Base-by-base conservation (phyloP, 92 coral and sea anemone genomes). In the Porites divaricata region DNA sequence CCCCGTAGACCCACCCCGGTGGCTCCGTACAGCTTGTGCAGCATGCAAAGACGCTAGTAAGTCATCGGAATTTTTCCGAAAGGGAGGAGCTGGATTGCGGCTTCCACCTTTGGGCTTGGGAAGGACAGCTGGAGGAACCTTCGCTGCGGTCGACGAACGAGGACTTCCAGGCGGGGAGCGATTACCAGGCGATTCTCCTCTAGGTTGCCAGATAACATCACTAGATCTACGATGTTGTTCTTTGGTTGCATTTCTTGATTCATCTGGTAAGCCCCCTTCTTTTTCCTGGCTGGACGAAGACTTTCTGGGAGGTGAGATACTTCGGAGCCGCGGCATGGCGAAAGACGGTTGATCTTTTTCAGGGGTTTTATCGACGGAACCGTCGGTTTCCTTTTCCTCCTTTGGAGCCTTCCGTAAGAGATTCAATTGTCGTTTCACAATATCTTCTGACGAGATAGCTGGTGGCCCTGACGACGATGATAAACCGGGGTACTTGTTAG, bases 51-150 rank as follows among this genome's bases (percentile, higher is more conserved):
- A 89, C 16, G 94, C 92, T 35, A 94, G 67, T 63, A 94, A 67
- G 64, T 94, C 98, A 79, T 81, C 75, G 2, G 94, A 73, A 62
- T 85, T 85, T 17, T 68, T 84, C n/a, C 93, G 92, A 16, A 80
- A 80, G 12, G 98, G 98, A 10, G 98, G 90, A 6, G 84, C 67
- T 1, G 95, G 93, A 24, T 85, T 77, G 50, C 94, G 93, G 17
- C 79, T 54, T 52, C 45, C 45, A 35, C 63, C 73, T 53, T 91
- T 87, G 9, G 98, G 98, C 76, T 94, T 94, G n/a, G 98, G 98
- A n/a, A 78, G 89, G 67, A 92, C 95, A 2, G 98, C 95, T 24
- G 98, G 98, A 53, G 98, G 98, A 15, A 93, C 81, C 68, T 83
- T 89, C 28, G 88, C 89, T 11, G 79, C 89, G 1, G 87, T 10